These are phyloP conservation scores for Cnemophilus loriae DNA, from an alignment of 2,113 vertebrate species.

Conservation along the genomic window DNA sequence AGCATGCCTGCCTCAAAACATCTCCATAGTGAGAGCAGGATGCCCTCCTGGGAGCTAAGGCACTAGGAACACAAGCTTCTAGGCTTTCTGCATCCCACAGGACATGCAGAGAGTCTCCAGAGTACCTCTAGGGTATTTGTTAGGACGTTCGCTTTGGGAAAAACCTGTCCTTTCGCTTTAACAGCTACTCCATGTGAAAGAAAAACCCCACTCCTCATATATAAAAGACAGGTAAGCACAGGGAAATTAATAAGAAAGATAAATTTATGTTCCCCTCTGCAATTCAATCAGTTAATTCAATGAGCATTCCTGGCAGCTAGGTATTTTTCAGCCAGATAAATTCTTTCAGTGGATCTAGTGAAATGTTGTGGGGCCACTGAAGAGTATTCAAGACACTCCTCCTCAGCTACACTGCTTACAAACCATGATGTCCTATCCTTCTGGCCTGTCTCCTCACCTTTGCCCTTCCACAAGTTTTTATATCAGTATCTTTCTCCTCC, in stretches of 20 bases:
- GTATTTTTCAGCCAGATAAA: neutral
- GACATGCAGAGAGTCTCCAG: neutral
- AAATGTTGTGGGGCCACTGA: neutral
- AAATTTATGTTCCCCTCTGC: neutral
- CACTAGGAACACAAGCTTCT: neutral
- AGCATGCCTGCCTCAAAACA: neutral
- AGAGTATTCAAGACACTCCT: neutral
- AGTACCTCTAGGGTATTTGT: neutral
- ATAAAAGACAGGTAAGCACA: neutral
- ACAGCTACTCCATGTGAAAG: neutral
- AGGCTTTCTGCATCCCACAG: neutral
- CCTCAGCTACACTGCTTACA: neutral
- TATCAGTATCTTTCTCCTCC: neutral
- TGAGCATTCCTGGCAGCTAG: neutral
- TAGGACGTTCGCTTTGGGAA: neutral
- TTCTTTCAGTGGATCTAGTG: neutral
- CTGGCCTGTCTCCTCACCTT: neutral
- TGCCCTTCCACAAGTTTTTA: neutral
- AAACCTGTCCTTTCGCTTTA: neutral
- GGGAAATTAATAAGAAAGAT: neutral
- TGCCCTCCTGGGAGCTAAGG: neutral
- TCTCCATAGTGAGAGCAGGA: neutral
- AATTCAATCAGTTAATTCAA: neutral
- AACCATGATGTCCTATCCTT: neutral
- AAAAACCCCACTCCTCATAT: neutral